A percentile compares a stretch with the other conserved stretches of the same genome.
phyloP scores from a whole-genome alignment of 2,797 vertebrate genomes.

The Artibeus lituratus region DNA sequence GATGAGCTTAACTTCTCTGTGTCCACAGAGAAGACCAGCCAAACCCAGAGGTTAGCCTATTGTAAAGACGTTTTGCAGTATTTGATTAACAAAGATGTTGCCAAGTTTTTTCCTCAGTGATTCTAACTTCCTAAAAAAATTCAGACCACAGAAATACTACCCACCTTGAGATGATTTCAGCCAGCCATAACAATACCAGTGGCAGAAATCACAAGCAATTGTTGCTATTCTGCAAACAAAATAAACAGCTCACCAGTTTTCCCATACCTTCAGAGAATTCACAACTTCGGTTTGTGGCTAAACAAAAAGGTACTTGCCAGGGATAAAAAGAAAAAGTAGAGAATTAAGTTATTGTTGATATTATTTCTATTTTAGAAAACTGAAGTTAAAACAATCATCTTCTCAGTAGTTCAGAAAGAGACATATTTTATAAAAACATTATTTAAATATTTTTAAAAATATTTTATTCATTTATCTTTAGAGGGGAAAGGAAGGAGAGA shows the following conservation, averaged over 20 bases:
- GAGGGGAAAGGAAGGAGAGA: no score
- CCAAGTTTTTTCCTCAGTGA: neutral
- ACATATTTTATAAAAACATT: neutral
- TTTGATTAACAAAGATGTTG: neutral
- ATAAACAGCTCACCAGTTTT: neutral
- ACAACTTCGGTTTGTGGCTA: neutral
- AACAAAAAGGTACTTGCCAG: neutral
- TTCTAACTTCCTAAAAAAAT: neutral
- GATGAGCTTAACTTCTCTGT: neutral
- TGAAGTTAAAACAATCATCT: neutral
- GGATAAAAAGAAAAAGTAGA: neutral
- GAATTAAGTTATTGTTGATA: neutral
- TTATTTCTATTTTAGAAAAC: neutral
- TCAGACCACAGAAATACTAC: neutral
- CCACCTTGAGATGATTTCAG: neutral
- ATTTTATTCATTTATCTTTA: no score
- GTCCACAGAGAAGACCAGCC: neutral
- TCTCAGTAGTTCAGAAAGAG: neutral
- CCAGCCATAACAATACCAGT: neutral
- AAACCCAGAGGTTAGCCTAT: neutral
- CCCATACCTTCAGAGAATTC: neutral
- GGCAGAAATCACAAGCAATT: neutral
- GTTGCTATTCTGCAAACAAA: neutral
- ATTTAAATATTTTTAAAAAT: neutral
- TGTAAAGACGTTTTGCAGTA: neutral